Percentiles rank a stretch among this genome's conserved stretches.
Conservation (phyloP, 1,140 invertebrate species). For the Ooceraea biroi region DNA sequence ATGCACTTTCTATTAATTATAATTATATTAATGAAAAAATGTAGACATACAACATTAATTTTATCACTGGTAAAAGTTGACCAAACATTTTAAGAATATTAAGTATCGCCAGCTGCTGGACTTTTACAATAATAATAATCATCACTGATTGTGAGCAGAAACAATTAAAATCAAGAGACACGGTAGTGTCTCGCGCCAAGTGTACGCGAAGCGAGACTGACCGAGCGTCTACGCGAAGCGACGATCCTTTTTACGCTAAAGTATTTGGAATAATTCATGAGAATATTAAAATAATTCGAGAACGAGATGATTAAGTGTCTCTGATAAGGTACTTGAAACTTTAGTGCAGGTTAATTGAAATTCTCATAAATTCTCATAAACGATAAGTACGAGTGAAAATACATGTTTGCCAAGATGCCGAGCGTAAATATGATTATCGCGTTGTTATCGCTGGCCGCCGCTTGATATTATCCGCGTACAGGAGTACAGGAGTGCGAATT, state of each 20-base stretch:
- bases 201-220: too few relatives aligned
- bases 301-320: background rate
- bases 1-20: too few relatives aligned
- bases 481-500: conserved; percentile 19
- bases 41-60: too few relatives aligned
- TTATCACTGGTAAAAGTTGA: background rate
- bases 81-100: conserved; percentile 15
- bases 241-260: background rate
- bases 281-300: background rate
- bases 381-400: background rate
- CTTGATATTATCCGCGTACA: conserved; percentile 22
- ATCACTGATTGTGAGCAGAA: too few relatives aligned
- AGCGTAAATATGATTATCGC: conserved; percentile 17
- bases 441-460: conserved; percentile 1
- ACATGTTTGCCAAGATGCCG: background rate
- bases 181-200: too few relatives aligned
- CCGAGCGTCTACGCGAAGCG: background rate
- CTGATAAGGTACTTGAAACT: background rate
- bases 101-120: too few relatives aligned
- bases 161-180: too few relatives aligned
- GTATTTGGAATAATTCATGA: background rate
- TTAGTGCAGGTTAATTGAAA: background rate
- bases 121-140: too few relatives aligned
- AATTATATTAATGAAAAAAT: too few relatives aligned
- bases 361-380: background rate